Evolutionary conservation across 1,140 invertebrate species (phyloP).

Genomic region (Atta texana): DNA sequence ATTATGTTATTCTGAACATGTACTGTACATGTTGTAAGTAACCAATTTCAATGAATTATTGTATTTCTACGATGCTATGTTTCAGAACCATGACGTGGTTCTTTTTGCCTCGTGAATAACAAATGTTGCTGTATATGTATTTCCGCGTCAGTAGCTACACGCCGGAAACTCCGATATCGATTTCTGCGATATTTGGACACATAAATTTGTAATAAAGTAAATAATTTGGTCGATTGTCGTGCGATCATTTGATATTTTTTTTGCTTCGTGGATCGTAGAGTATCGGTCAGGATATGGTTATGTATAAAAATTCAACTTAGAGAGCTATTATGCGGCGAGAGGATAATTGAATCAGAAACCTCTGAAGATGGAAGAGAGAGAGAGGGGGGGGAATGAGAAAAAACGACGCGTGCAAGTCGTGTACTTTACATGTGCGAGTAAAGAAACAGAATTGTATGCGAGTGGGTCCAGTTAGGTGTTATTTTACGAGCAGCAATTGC

Average conservation of each 20-base stretch:
- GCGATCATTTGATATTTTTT: not conserved
- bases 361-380: not conserved
- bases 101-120: constrained; percentile 9
- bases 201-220: constrained; percentile 40
- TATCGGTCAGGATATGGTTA: not conserved
- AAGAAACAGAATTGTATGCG: constrained; percentile 55
- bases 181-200: constrained; percentile 4
- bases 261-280: constrained; percentile 5
- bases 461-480: constrained; percentile 78
- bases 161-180: not conserved
- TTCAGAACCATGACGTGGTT: not conserved
- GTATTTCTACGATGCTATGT: not conserved
- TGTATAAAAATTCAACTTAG: constrained; percentile 22
- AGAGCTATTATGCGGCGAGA: not conserved
- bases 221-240: constrained; percentile 1
- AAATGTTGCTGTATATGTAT: not conserved
- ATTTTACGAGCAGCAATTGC: constrained; percentile 78
- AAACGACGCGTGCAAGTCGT: constrained; percentile 1
- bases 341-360: constrained; percentile 14
- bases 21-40: constrained; percentile 12
- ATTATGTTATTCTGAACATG: constrained; percentile 54
- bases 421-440: constrained; percentile 6
- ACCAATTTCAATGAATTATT: constrained; percentile 46
- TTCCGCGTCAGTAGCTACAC: not conserved
- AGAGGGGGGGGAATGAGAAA: not conserved